Evolutionary conservation across 1,140 invertebrate genomes (phyloP).

Genomic region (Trichonephila clavipes): DNA sequence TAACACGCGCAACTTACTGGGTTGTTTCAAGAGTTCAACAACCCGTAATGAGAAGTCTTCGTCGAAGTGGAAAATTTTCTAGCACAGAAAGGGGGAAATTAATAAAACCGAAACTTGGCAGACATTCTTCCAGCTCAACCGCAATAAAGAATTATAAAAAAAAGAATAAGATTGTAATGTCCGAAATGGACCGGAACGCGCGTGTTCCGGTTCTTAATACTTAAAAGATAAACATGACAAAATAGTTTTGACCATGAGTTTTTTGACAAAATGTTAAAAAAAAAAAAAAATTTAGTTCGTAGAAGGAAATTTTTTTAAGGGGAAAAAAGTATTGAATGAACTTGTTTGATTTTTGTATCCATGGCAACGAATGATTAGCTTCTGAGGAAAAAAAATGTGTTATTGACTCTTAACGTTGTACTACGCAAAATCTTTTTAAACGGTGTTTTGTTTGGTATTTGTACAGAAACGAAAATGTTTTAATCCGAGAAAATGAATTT

Average conservation of each 20-base stretch:
- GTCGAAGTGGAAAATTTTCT: background rate
- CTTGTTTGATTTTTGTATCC: no score
- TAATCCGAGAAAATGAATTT: no score
- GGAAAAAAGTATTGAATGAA: no score
- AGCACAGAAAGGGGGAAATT: background rate
- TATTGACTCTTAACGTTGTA: no score
- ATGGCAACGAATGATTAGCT: no score
- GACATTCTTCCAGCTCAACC: background rate
- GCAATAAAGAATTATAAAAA: background rate
- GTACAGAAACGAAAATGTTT: no score
- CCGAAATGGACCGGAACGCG: constrained; percentile 38
- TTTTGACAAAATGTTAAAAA: no score
- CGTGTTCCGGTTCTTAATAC: background rate
- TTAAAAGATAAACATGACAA: background rate
- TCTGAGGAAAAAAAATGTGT: no score
- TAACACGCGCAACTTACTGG: background rate
- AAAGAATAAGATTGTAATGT: background rate
- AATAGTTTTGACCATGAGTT: background rate
- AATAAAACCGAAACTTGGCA: constrained; percentile 15
- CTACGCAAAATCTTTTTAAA: no score
- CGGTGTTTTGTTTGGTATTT: no score
- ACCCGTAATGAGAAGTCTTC: constrained; percentile 1
- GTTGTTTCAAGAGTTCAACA: background rate
- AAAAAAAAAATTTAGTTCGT: no score
- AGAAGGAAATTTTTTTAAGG: no score